Evolutionary conservation across 37 sponge, comb jelly and placozoan genomes (phyloP).

Genomic region (Chondrosia reniformis): DNA sequence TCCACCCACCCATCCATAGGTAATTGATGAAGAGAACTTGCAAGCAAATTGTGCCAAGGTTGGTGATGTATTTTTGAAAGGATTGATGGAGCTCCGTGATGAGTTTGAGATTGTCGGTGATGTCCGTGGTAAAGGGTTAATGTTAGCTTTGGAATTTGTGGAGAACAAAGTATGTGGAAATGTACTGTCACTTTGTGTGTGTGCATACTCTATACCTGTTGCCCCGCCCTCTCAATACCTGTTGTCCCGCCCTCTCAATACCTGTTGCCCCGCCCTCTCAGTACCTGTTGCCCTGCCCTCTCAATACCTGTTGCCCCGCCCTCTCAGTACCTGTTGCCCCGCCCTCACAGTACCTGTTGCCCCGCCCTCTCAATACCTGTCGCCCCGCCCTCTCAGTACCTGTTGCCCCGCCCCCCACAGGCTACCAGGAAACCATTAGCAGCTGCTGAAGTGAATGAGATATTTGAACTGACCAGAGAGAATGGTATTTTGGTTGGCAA

Average conservation of each 20-base stretch:
- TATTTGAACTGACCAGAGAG: conserved; percentile 70
- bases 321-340: too few species aligned
- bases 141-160: conserved; percentile 87
- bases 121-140: conserved; percentile 89
- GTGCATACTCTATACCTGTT: too few species aligned
- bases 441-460: conserved; percentile 30
- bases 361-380: too few species aligned
- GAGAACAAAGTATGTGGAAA: conserved; percentile 59
- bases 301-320: too few species aligned
- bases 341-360: too few species aligned
- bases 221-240: too few species aligned
- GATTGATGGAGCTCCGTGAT: conserved; percentile 72
- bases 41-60: conserved; percentile 54
- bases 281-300: too few species aligned
- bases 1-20: conserved; percentile 35
- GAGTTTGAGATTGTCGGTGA: conserved; percentile 92
- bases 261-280: too few species aligned
- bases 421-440: conserved; percentile 63
- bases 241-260: too few species aligned
- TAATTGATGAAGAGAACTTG: conserved; percentile 82
- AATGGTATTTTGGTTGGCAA: conserved; percentile 81
- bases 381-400: too few species aligned
- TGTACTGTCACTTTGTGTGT: conserved; percentile 17
- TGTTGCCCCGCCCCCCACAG: too few species aligned
- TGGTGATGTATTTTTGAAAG: conserved; percentile 62